A percentile compares a stretch with the other conserved stretches of the same genome.
phyloP scores from a whole-genome alignment of 1,140 invertebrate genomes.

The Stegodyphus dumicola region DNA sequence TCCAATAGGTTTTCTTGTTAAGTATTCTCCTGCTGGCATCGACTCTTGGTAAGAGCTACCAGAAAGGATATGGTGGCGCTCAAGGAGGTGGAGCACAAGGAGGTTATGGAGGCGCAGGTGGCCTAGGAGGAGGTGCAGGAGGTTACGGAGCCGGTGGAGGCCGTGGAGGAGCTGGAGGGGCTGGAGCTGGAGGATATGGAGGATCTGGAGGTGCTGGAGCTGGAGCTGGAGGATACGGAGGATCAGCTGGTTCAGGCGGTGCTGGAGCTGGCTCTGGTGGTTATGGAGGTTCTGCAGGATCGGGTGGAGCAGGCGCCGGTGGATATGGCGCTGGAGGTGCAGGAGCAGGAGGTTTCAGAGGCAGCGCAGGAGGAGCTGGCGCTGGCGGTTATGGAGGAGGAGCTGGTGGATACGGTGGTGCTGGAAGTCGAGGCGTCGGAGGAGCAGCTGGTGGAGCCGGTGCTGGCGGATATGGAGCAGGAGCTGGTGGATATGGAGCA shows the following conservation, averaged over 20 bases:
- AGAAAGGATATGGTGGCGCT: conserved; percentile 26
- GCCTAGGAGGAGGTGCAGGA: not conserved
- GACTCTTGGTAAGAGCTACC: conserved; percentile 15
- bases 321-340: not conserved
- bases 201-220: not conserved
- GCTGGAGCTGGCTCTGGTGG: conserved; percentile 6
- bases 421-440: conserved; percentile 13
- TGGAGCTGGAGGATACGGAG: conserved; percentile 4
- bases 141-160: not conserved
- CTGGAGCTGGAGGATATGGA: not conserved
- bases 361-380: conserved; percentile 3
- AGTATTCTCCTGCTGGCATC: conserved; percentile 34
- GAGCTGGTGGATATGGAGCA: conserved; percentile 11
- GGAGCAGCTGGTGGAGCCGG: conserved; percentile 24
- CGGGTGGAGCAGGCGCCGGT: conserved; percentile 19
- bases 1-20: conserved; percentile 16
- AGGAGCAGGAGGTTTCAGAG: not conserved
- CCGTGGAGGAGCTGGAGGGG: not conserved
- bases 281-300: conserved; percentile 39
- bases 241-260: not conserved
- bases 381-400: conserved; percentile 29
- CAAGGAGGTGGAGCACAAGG: conserved; percentile 10
- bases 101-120: not conserved
- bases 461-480: conserved; percentile 5
- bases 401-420: not conserved